These are phyloP conservation scores for Metellina segmentata DNA, from an alignment of 2,888 invertebrate genomes.

Conservation along the genomic window DNA sequence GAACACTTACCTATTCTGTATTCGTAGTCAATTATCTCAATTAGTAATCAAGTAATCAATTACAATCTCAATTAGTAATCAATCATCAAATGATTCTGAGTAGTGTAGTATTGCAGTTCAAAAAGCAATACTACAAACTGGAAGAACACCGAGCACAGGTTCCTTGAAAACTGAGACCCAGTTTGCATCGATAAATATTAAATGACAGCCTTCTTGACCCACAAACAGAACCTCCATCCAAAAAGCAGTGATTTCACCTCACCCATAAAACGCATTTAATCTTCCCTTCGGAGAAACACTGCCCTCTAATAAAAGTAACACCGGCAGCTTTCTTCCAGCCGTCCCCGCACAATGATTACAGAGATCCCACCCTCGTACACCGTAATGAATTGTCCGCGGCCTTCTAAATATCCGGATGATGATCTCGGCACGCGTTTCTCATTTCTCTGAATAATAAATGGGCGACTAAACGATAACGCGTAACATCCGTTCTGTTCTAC, in stretches of 20 bases:
- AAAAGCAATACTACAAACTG: too few species aligned
- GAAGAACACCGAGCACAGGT: too few species aligned
- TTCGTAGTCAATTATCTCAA: too few species aligned
- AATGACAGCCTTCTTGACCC: neutral
- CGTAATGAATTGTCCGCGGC: constrained; percentile 31
- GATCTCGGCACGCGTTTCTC: constrained; percentile 31
- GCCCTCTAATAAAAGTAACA: constrained; percentile 14
- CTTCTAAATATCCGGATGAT: neutral
- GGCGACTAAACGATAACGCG: constrained; percentile 44
- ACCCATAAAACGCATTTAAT: neutral
- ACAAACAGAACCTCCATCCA: neutral
- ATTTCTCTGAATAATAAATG: constrained; percentile 61
- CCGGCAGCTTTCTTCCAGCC: constrained; percentile 22
- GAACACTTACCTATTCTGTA: too few species aligned
- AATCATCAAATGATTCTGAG: too few species aligned
- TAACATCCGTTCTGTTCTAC: constrained; percentile 57
- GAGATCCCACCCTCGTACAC: neutral
- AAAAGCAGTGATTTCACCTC: neutral
- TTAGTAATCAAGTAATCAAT: too few species aligned
- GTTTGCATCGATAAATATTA: too few species aligned
- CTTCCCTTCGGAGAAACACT: neutral
- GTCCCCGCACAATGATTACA: neutral
- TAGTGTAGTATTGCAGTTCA: too few species aligned
- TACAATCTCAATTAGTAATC: too few species aligned
- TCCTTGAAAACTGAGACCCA: too few species aligned